Conservation (phyloP, 2,113 vertebrate genomes). For the Apteryx mantelli region DNA sequence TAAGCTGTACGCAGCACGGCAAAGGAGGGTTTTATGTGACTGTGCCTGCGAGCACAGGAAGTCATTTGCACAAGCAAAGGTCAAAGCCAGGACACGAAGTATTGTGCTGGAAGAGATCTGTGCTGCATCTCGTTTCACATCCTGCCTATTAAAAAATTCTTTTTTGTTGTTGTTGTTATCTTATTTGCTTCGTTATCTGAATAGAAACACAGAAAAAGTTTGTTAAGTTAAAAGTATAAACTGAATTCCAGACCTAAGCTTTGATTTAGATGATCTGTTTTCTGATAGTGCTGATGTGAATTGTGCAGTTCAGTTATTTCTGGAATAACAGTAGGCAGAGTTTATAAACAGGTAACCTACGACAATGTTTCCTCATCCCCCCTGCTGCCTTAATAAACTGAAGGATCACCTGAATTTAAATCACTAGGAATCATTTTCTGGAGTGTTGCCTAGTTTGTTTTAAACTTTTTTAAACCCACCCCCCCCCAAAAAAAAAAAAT, state of each 20-base stretch:
- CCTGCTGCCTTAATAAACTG: conserved; percentile 8
- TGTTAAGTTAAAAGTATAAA: not conserved
- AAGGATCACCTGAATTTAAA: conserved; percentile 64
- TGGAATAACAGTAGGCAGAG: conserved; percentile 3
- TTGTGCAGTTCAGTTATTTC: conserved; percentile 35
- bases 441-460: conserved; percentile 34
- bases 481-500: not conserved
- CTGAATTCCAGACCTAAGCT: conserved; percentile 18
- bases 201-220: conserved; percentile 1
- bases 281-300: conserved; percentile 30
- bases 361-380: conserved; percentile 46
- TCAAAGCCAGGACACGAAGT: not conserved
- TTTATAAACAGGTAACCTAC: conserved; percentile 57
- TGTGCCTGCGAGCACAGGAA: not conserved
- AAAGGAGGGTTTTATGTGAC: not conserved
- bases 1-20: rapidly evolving
- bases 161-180: conserved; percentile 12
- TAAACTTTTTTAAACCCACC: not conserved
- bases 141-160: not conserved
- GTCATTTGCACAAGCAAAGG: not conserved
- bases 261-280: conserved; percentile 21
- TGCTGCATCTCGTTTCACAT: not conserved
- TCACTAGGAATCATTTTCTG: conserved; percentile 46
- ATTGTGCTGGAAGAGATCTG: not conserved
- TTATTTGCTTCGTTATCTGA: conserved; percentile 42